A percentile compares a stretch with the other conserved stretches of the same genome.
These are phyloP conservation scores for Cochlearius cochlearius DNA, from an alignment of 2,113 vertebrate species.

Conservation along the genomic window DNA sequence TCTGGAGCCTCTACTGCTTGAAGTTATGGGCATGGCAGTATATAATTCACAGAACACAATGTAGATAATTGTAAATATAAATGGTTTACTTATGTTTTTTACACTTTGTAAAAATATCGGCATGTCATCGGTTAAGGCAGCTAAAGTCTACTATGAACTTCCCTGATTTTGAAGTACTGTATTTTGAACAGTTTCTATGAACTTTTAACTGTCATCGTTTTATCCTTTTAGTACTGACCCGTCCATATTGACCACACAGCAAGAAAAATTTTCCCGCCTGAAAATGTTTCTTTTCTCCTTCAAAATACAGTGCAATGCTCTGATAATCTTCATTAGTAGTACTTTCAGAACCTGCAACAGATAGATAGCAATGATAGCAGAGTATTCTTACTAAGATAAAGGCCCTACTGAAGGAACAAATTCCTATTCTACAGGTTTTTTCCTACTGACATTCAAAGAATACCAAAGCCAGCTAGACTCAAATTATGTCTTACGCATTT, in stretches of 20 bases:
- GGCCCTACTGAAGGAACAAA: neutral
- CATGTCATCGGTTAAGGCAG: neutral
- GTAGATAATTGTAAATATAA: neutral
- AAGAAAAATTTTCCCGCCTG: constrained; percentile 95
- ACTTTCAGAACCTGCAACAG: constrained; percentile 80
- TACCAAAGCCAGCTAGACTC: neutral
- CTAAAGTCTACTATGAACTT: neutral
- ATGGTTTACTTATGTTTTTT: neutral
- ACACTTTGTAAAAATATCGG: neutral
- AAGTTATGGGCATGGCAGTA: neutral
- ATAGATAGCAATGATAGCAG: neutral
- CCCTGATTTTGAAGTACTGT: neutral
- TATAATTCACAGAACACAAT: neutral
- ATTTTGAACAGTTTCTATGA: neutral
- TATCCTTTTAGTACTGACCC: constrained; percentile 75
- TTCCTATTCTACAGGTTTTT: neutral
- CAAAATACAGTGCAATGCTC: constrained; percentile 96
- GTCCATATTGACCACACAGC: constrained; percentile 90
- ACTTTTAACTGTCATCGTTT: neutral
- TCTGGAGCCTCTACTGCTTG: neutral
- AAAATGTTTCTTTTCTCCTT: constrained; percentile 93
- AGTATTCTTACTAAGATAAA: neutral
- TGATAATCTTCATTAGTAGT: constrained; percentile 92
- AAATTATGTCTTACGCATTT: neutral
- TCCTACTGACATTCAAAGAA: neutral